Conservation (phyloP, 2,113 vertebrate genomes). For the Pseudorhombus dupliciocellatus region DNA sequence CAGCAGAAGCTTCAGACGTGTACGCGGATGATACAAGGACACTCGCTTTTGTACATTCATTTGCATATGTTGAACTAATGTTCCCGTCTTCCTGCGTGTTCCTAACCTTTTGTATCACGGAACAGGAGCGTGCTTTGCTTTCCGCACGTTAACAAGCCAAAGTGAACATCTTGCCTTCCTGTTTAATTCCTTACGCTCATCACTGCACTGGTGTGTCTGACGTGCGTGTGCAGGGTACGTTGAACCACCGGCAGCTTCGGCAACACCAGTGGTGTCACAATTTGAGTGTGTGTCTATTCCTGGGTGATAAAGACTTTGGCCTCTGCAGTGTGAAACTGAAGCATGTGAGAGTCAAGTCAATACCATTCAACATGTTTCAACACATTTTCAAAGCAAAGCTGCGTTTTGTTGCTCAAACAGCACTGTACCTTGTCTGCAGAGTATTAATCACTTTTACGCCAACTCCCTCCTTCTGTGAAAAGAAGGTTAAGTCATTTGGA, state of each 20-base stretch:
- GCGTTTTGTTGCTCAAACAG: no score
- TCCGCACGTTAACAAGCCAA: background rate
- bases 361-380: no score
- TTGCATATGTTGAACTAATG: slow-evolving; percentile 39
- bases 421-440: no score
- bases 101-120: slow-evolving; percentile 26
- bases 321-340: slow-evolving; percentile 6
- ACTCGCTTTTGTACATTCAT: slow-evolving; percentile 6
- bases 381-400: no score
- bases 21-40: background rate
- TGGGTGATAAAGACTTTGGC: slow-evolving; percentile 22
- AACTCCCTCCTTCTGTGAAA: no score
- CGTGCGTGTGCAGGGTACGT: slow-evolving; percentile 28
- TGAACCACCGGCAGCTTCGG: no score
- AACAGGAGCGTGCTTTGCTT: slow-evolving; percentile 13
- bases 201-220: slow-evolving; percentile 17
- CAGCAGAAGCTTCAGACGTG: slow-evolving; percentile 22
- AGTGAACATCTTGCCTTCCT: slow-evolving; percentile 8
- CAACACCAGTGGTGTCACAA: slow-evolving; percentile 1
- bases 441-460: no score
- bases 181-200: slow-evolving; percentile 19
- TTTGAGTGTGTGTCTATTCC: slow-evolving; percentile 35
- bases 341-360: background rate
- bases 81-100: background rate
- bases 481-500: no score